Evolutionary conservation across 1,140 invertebrate genomes (phyloP).

Genomic region (Platyscapa corneri): DNA sequence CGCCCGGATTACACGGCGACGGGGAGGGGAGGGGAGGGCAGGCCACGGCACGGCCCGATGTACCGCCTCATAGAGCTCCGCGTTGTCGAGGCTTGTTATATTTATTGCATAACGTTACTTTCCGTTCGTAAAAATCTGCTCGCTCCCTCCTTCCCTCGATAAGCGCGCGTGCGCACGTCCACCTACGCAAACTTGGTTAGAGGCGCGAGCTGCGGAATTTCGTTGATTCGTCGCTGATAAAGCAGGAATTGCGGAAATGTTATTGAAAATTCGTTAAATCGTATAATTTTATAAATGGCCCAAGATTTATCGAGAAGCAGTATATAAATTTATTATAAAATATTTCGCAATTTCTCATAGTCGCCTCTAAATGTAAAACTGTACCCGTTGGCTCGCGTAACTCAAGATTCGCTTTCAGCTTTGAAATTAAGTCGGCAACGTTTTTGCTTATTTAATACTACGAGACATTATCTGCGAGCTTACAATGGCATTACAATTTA

Average conservation of each 20-base stretch:
- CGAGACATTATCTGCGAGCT: too few species aligned
- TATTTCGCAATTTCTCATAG: neutral
- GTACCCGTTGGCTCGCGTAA: too few species aligned
- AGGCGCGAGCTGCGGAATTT: neutral
- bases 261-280: neutral
- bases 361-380: neutral
- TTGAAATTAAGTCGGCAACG: too few species aligned
- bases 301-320: neutral
- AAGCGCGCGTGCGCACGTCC: too few species aligned
- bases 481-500: too few species aligned
- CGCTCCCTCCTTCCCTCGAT: neutral
- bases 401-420: too few species aligned
- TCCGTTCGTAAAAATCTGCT: neutral
- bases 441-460: too few species aligned
- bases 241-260: neutral
- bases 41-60: neutral
- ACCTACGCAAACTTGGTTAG: neutral
- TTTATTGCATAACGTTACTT: slow-evolving; percentile 40
- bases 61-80: neutral
- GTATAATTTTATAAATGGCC: neutral
- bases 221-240: neutral
- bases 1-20: slow-evolving; percentile 36
- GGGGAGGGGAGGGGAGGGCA: too few species aligned
- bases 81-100: slow-evolving; percentile 3
- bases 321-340: neutral